Evolutionary conservation across 2,113 vertebrate genomes (phyloP).

Genomic region (Xiphorhynchus elegans): DNA sequence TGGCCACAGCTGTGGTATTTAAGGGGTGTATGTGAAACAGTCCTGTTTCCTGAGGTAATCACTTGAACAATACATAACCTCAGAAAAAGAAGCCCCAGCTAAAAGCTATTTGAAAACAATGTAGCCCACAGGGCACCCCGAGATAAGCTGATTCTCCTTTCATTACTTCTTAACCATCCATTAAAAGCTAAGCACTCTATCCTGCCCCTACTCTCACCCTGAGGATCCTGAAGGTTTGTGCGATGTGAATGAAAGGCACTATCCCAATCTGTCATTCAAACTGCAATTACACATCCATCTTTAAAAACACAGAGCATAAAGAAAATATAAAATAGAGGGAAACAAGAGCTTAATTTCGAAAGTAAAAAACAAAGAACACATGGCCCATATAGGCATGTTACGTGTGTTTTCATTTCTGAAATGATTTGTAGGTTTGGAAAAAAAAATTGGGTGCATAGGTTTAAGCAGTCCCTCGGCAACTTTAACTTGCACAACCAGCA

Average conservation of each 20-base stretch:
- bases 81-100: constrained; percentile 14
- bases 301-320: background rate
- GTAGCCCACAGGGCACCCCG: constrained; percentile 54
- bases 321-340: background rate
- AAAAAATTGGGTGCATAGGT: background rate
- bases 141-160: constrained; percentile 66
- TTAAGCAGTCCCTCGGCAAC: constrained; percentile 37
- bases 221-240: constrained; percentile 8
- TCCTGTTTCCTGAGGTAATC: constrained; percentile 39
- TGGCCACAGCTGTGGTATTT: background rate
- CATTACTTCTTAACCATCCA: constrained; percentile 65
- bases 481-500: constrained; percentile 11
- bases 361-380: background rate
- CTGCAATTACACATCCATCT: constrained; percentile 34
- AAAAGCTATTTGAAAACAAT: constrained; percentile 63
- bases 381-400: background rate
- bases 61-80: constrained; percentile 15
- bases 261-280: constrained; percentile 31
- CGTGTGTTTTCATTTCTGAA: background rate
- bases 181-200: constrained; percentile 59
- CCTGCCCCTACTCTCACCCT: constrained; percentile 5
- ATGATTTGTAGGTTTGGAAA: background rate
- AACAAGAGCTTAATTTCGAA: background rate
- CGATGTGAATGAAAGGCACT: background rate
- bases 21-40: background rate